Evolutionary conservation across 1,140 invertebrate species (phyloP).

Genomic region (Mactra quadrangularis): DNA sequence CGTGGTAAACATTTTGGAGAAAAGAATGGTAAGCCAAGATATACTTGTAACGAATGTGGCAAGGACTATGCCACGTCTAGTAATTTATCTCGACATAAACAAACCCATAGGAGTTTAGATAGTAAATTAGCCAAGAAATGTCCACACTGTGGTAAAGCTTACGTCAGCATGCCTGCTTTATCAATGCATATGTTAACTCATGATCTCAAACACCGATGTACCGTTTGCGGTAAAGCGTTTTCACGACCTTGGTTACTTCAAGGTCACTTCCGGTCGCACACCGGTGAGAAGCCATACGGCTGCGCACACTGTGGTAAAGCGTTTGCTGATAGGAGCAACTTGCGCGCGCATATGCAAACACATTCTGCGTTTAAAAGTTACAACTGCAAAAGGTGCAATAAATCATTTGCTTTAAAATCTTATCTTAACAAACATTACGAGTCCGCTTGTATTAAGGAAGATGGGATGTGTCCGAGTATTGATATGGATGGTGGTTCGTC

Average conservation of each 20-base stretch:
- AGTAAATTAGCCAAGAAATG: conserved; percentile 97
- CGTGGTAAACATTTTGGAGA: conserved; percentile 85
- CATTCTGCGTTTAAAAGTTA: conserved; percentile 98
- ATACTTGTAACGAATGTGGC: conserved; percentile 97
- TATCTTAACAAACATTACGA: conserved; percentile 99
- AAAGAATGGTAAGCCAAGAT: conserved; percentile 86
- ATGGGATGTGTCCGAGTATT: conserved; percentile 28
- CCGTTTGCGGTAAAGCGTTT: conserved; percentile 97
- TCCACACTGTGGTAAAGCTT: conserved; percentile 95
- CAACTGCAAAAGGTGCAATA: conserved; percentile 95
- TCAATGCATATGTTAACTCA: conserved; percentile 99
- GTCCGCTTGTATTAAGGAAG: conserved; percentile 95
- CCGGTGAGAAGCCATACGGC: conserved; percentile 99
- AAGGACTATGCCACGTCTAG: conserved; percentile 98
- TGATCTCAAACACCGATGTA: conserved; percentile 94
- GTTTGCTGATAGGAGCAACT: conserved; percentile 98
- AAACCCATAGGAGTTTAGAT: conserved; percentile 96
- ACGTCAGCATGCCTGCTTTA: conserved; percentile 98
- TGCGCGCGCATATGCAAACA: conserved; percentile 99
- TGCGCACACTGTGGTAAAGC: conserved; percentile 99
- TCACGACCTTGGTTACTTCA: conserved; percentile 97
- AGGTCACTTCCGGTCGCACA: conserved; percentile 98
- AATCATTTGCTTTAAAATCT: conserved; percentile 98
- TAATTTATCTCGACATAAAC: conserved; percentile 97
- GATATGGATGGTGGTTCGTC: conserved; percentile 28